Base-by-base conservation (phyloP, 2,888 invertebrate species). In the Agrypnus murinus region DNA sequence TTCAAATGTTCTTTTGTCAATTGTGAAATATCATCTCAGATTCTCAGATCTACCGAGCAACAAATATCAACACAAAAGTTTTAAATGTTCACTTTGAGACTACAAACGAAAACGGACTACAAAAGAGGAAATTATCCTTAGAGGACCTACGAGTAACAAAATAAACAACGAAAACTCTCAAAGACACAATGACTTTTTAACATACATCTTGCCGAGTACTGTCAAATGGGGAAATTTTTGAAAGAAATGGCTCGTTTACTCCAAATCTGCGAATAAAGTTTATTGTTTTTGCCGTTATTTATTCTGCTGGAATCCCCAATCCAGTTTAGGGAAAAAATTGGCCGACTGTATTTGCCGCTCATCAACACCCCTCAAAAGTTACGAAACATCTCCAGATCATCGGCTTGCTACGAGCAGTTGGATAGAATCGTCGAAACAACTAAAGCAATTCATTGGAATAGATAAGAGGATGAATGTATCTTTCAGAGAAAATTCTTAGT, bases 221-320 rank as follows among this genome's bases (percentile, higher is more conserved):
- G 62, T 48, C 15, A 48, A 48, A 46, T 62, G 62, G 48, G 9
- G 46, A 62, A 48, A 62, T 10, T 48, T 62, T 48, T 14, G 48
- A 62, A 46, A 62, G 45, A 62, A 62, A 48, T 62, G 62, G 46
- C 48, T 46, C 5, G 17, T 48, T 17, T 62, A 62, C 34, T 62
- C 48, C 15, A 48, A 45, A 62, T 62, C 62, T 36, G 32, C 62
- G 32, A 31, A 62, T 46, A 48, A 46, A 62, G 62, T 62, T 34
- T 62, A 62, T 48, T 62, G 46, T 34, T 62, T 45, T 62, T 48
- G 48, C 36, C 48, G 32, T n/a, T 25, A 31, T 53, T 53, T 53
- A 31, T 31, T 53, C 8, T 10, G 31, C 53, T 32, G 25, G 32
- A 31, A 32, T 31, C 14, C 34, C 12, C 17, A 53, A 31, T 53